phyloP scores from a whole-genome alignment of 1,140 invertebrate species.

The Agrilus planipennis region DNA sequence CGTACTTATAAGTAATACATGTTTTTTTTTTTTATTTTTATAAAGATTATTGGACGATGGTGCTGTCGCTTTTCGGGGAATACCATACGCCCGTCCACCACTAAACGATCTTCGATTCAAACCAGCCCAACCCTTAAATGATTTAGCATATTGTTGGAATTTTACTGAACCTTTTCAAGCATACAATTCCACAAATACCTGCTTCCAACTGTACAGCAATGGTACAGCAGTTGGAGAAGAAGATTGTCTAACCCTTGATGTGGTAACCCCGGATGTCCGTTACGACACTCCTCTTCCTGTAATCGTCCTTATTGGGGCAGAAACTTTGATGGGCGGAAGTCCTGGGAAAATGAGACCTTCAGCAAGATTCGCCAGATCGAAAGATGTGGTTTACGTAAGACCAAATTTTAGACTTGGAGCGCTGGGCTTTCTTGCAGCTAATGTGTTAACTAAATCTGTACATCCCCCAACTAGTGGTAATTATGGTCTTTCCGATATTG shows the following conservation, averaged over 20 bases:
- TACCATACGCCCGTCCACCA: conserved; percentile 76
- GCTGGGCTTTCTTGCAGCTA: conserved; percentile 66
- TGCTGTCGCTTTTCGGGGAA: conserved; percentile 68
- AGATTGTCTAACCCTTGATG: conserved; percentile 69
- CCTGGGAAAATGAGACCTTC: conserved; percentile 40
- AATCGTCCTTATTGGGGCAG: conserved; percentile 68
- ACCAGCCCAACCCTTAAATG: conserved; percentile 49
- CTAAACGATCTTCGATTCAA: conserved; percentile 57
- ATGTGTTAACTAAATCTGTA: conserved; percentile 51
- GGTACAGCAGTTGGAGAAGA: conserved; percentile 55
- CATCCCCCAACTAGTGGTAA: conserved; percentile 72
- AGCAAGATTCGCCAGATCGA: conserved; percentile 41
- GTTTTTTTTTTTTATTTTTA: conserved; percentile 7
- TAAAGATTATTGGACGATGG: conserved; percentile 56
- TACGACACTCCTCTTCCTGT: conserved; percentile 66
- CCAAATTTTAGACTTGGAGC: conserved; percentile 68
- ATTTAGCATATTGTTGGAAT: conserved; percentile 69
- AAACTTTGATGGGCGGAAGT: conserved; percentile 59
- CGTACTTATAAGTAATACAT: too few species aligned
- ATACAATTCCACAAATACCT: conserved; percentile 50
- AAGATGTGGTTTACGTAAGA: conserved; percentile 70
- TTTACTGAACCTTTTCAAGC: conserved; percentile 47
- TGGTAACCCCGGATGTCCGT: conserved; percentile 59
- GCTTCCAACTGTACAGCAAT: conserved; percentile 53
- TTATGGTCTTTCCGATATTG: conserved; percentile 70